Evolutionary conservation across 2,888 invertebrate species (phyloP), one percentile per base, ranked within the genome.

Genomic region (Conomelus anceps): DNA sequence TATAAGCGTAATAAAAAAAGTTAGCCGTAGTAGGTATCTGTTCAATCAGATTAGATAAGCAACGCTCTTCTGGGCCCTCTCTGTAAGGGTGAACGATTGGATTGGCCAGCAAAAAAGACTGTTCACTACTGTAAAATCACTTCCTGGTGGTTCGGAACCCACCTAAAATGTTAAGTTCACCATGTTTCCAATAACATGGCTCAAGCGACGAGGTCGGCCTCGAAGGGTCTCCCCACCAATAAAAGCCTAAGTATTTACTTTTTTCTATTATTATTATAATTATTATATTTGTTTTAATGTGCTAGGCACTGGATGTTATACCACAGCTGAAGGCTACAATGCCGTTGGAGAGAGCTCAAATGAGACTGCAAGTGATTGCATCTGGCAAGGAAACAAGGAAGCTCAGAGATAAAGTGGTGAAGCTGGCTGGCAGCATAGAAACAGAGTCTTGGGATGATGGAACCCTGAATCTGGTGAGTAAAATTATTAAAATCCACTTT

Each of bases 311-410:
- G 90, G 99, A 99, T 92, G 98, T 98, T 0, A 98, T 99, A 91
- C 97, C 97, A 89, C 95, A 97, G 91, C 94, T 99, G 41, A 97
- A 97, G 92, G 95, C 96, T 90, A 96, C 96, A 34, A 96, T 99
- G 92, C 97, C 98, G 0, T 95, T 99, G 91, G 98, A 99, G 93
- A 94, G 99, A 92, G 99, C 99, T 0, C 98, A 98, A 93, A 99
- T 99, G 99, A 96, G 98, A 92, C 94, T 99, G 0, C 95, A 96
- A 92, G 95, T 99, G 9, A 94, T 95, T 11, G 94, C 98, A 88
- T 95, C 96, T 34, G 97, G 97, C 0, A 98, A 97, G 93, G 96
- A 97, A 91, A 96, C 97, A 7, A 96, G 96, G 34, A 98, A 98
- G 93, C 94, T 97, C 23, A 96, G 96, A 92, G 97, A 98, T 22